Evolutionary conservation across 1,140 invertebrate genomes (phyloP).

Genomic region (Drosophila parvula): DNA sequence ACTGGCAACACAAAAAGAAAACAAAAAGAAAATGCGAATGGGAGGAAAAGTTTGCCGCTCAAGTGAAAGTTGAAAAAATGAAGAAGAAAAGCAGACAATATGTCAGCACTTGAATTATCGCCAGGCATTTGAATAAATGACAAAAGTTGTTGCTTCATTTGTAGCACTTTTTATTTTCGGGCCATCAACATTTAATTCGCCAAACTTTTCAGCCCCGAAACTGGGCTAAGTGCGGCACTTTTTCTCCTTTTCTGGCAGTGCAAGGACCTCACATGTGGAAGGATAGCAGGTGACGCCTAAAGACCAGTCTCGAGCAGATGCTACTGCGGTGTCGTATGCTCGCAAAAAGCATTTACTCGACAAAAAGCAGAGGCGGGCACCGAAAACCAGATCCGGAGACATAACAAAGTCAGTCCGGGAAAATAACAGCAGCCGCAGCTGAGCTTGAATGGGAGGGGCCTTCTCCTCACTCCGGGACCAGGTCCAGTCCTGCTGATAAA

Average conservation of each 20-base stretch:
- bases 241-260: slow-evolving; percentile 11
- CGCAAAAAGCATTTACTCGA: slow-evolving; percentile 71
- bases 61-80: slow-evolving; percentile 47
- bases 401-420: slow-evolving; percentile 51
- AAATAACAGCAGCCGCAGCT: slow-evolving; percentile 44
- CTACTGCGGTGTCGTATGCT: slow-evolving; percentile 36
- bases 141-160: slow-evolving; percentile 53
- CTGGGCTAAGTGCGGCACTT: slow-evolving; percentile 13
- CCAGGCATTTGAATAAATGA: slow-evolving; percentile 71
- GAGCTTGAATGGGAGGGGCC: slow-evolving; percentile 27
- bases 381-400: slow-evolving; percentile 20
- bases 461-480: background rate
- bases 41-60: slow-evolving; percentile 20
- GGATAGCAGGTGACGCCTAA: slow-evolving; percentile 28
- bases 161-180: slow-evolving; percentile 25
- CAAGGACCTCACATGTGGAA: slow-evolving; percentile 22
- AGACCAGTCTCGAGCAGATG: slow-evolving; percentile 46
- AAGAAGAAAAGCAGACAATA: slow-evolving; percentile 52
- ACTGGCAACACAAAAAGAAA: slow-evolving; percentile 13
- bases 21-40: slow-evolving; percentile 13
- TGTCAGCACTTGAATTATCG: slow-evolving; percentile 78
- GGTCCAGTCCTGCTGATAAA: slow-evolving; percentile 69
- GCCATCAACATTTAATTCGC: slow-evolving; percentile 19
- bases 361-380: slow-evolving; percentile 27
- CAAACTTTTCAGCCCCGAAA: slow-evolving; percentile 6